Evolutionary conservation across 2,888 invertebrate genomes (phyloP).

Genomic region (Blera fallax): DNA sequence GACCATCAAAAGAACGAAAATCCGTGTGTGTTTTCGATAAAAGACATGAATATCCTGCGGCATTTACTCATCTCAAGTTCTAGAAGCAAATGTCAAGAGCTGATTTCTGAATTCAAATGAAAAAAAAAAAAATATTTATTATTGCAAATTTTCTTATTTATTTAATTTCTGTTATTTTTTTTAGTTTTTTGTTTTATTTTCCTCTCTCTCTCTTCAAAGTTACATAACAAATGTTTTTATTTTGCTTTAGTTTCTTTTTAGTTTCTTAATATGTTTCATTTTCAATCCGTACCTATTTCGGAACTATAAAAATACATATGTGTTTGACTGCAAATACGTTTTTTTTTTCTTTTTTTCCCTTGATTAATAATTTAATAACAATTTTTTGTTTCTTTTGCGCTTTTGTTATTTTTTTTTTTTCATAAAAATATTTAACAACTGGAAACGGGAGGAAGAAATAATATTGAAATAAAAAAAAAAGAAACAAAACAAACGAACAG

Average conservation of each 20-base stretch:
- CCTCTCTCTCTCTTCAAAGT: conserved; percentile 34
- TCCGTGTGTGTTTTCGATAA: too few species aligned
- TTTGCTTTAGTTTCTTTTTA: conserved; percentile 36
- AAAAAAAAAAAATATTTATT: neutral
- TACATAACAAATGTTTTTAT: conserved; percentile 46
- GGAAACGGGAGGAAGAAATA: conserved; percentile 45
- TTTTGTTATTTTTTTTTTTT: conserved; percentile 48
- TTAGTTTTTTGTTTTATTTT: conserved; percentile 4
- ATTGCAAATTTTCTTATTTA: conserved; percentile 65
- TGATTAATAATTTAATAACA: conserved; percentile 70
- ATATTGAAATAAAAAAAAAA: conserved; percentile 20
- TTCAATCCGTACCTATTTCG: conserved; percentile 64
- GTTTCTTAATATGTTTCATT: conserved; percentile 58
- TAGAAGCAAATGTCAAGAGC: too few species aligned
- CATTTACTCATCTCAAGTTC: too few species aligned
- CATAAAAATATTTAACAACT: conserved; percentile 71
- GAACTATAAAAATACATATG: conserved; percentile 72
- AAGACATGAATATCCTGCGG: too few species aligned
- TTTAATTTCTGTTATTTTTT: conserved; percentile 46
- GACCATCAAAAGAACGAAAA: too few species aligned
- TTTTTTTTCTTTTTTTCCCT: conserved; percentile 54
- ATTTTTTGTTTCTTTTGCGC: conserved; percentile 56
- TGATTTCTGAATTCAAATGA: neutral
- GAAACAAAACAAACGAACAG: conserved; percentile 40
- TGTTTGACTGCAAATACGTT: conserved; percentile 65